Percentiles rank a stretch among this genome's conserved stretches.
Evolutionary conservation across 2,888 invertebrate species (phyloP).

Genomic region (Thecocarcelia acutangulata): DNA sequence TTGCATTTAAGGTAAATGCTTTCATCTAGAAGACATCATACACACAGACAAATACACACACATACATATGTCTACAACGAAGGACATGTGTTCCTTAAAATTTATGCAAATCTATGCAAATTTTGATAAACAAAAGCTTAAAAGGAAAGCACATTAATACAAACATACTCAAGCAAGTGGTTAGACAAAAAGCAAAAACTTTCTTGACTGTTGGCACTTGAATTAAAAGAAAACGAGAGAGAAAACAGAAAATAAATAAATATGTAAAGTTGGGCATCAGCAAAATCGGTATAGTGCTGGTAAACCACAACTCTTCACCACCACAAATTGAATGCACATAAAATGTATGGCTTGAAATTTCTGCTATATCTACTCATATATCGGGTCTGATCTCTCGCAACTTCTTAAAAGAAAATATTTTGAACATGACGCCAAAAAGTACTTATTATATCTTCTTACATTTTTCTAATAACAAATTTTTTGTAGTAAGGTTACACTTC

Average conservation of each 20-base stretch:
- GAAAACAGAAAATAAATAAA: conserved; percentile 50
- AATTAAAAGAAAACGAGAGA: conserved; percentile 39
- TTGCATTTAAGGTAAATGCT: conserved; percentile 55
- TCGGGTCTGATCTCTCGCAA: too few relatives aligned
- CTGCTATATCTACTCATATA: too few relatives aligned
- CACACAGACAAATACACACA: background rate
- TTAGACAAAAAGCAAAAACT: conserved; percentile 1
- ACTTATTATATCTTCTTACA: too few relatives aligned
- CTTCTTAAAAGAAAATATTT: too few relatives aligned
- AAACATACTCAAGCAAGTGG: conserved; percentile 3
- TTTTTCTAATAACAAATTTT: too few relatives aligned
- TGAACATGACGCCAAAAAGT: too few relatives aligned
- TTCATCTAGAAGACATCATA: conserved; percentile 10
- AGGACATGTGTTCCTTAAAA: background rate
- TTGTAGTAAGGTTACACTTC: too few relatives aligned
- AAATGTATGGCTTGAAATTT: too few relatives aligned
- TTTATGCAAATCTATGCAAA: conserved; percentile 30
- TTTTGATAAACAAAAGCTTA: conserved; percentile 32
- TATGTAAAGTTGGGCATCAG: background rate
- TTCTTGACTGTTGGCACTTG: conserved; percentile 11
- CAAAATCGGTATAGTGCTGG: background rate
- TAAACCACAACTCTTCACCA: too few relatives aligned
- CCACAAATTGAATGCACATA: too few relatives aligned
- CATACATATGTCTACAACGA: background rate
- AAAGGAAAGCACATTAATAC: conserved; percentile 25